Evolutionary conservation across 1,140 invertebrate species (phyloP).

Genomic region (Heliconius nattereri): DNA sequence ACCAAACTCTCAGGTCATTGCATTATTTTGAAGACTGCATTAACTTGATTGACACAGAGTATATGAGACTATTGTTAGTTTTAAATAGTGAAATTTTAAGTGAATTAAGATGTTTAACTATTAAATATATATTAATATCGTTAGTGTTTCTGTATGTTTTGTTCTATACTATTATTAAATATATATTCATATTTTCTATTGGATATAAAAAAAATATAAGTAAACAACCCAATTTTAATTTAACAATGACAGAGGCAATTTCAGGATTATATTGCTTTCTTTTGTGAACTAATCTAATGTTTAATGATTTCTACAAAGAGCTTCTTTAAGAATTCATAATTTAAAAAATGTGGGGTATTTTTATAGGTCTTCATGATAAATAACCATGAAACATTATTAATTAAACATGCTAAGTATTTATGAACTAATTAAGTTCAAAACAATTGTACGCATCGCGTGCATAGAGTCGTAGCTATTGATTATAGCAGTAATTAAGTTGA

Average conservation of each 20-base stretch:
- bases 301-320: slow-evolving; percentile 36
- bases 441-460: slow-evolving; percentile 47
- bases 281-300: slow-evolving; percentile 40
- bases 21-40: slow-evolving; percentile 46
- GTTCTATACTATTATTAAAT: slow-evolving; percentile 21
- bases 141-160: slow-evolving; percentile 12
- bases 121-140: slow-evolving; percentile 29
- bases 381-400: neutral
- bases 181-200: slow-evolving; percentile 5
- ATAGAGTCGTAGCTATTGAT: slow-evolving; percentile 47
- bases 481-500: slow-evolving; percentile 67
- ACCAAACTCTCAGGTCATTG: slow-evolving; percentile 61
- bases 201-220: neutral
- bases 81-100: slow-evolving; percentile 23
- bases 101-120: slow-evolving; percentile 18
- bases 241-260: slow-evolving; percentile 34
- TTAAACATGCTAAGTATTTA: slow-evolving; percentile 13
- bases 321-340: slow-evolving; percentile 27
- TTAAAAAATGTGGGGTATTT: slow-evolving; percentile 14
- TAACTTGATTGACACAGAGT: slow-evolving; percentile 55
- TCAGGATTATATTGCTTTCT: slow-evolving; percentile 33
- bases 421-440: slow-evolving; percentile 32
- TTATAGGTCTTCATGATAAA: neutral
- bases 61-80: slow-evolving; percentile 30
- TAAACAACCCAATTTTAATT: slow-evolving; percentile 14